Percentiles rank a stretch among this genome's conserved stretches.
These are phyloP conservation scores for Cololabis saira DNA, from an alignment of 2,113 vertebrate genomes.

Conservation along the genomic window DNA sequence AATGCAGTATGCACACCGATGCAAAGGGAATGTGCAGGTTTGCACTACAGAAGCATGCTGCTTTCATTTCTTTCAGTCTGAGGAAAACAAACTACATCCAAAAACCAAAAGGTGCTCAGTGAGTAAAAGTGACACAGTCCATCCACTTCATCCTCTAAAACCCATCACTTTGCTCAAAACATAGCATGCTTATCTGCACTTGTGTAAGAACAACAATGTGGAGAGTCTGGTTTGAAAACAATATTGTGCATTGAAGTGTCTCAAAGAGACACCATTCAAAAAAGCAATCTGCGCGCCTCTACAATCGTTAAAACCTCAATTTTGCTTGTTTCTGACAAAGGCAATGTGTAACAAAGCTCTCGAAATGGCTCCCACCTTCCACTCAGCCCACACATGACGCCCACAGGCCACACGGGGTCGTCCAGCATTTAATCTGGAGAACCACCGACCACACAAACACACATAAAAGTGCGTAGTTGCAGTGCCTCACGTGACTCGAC, in stretches of 20 bases:
- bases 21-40: not conserved
- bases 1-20: not conserved
- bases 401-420: conserved; percentile 38
- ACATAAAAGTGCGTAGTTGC: not conserved
- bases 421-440: conserved; percentile 62
- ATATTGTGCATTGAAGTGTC: conserved; percentile 44
- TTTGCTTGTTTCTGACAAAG: conserved; percentile 55
- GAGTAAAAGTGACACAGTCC: conserved; percentile 16
- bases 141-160: conserved; percentile 33
- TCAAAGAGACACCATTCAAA: conserved; percentile 50
- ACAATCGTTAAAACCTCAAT: conserved; percentile 33
- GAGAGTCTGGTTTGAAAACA: conserved; percentile 26
- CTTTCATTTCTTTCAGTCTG: too few relatives aligned
- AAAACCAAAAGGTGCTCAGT: not conserved
- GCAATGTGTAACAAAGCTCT: conserved; percentile 30
- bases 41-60: too few relatives aligned
- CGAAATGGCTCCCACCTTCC: conserved; percentile 66
- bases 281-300: conserved; percentile 23
- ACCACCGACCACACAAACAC: conserved; percentile 36
- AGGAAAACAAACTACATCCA: too few relatives aligned
- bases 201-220: conserved; percentile 35
- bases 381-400: conserved; percentile 57
- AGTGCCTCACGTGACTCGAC: conserved; percentile 27
- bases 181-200: conserved; percentile 27
- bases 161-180: conserved; percentile 33